Evolutionary conservation across 1,140 invertebrate species (phyloP), one percentile per base, ranked within the genome.

Genomic region (Triops cancriformis): DNA sequence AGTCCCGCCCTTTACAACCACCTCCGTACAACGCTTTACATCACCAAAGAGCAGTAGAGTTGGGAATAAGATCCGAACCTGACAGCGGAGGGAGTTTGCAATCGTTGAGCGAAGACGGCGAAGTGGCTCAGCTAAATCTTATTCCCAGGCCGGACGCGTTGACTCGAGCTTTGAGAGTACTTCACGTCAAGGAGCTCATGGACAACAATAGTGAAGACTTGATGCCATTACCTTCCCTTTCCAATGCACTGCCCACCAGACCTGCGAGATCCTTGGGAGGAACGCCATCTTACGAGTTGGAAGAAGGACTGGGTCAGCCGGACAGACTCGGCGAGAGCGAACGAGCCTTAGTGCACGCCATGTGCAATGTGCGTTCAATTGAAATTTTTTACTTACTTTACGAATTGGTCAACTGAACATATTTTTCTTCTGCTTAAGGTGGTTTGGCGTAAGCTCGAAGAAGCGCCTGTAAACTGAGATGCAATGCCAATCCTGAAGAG

Each of bases 301-400:
- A 80, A 76, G 81, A 81, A 73, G 77, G 75, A 72, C 64, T 80
- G n/a, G 76, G 76, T 7, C 79, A 81, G 45, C 76, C 82, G n/a
- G 86, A 86, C 80, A 31, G 75, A 18, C 90, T 96, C 83, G 94
- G 94, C 82, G 92, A 96, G 80, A 91, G 93, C 9, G 95, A 97
- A 84, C 96, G 96, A 83, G 95, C 95, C 12, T 88, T 98, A 75
- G 93, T 98, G 28, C 88, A 94, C 80, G 95, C 97, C 86, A 97
- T 98, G 95, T 98, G 95, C 86, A 97, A 97, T 87, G 95, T 97
- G 87, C 87, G 89, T 86, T 28, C 12, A 78, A n/a, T 51, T 73
- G 6, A 28, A 31, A 23, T 79, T 23, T 7, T 37, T 37, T 37
- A 37, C 2, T 37, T 37, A 2, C 31, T 37, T 37, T 37, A 37